Evolutionary conservation across 2,797 vertebrate species (phyloP), one percentile per base, ranked within the genome.

Genomic region (Artibeus jamaicensis): DNA sequence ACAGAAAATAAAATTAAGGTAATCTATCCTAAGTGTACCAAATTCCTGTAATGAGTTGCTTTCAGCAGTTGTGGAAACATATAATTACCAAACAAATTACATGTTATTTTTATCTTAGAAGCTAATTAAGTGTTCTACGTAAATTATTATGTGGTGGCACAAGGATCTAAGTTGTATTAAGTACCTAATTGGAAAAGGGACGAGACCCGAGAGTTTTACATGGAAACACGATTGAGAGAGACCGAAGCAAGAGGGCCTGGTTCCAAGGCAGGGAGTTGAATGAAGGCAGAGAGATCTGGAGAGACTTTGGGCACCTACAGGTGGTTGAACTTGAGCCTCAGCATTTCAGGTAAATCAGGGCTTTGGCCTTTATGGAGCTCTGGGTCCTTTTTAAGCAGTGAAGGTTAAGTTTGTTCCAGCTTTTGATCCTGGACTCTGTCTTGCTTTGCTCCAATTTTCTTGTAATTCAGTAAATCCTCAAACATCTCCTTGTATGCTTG

Each of bases 1-100:
- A 98, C 93, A 98, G 97, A 97, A 98, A 98, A 98, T 86, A 98
- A 89, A 98, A 98, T 98, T 98, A 98, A 98, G 97, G 97, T 98
- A 97, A 98, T 98, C 95, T 98, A 91, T 98, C 98, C 89, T 96
- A 97, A 97, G 97, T 86, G 85, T 4, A 53, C 37, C 74, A 96
- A 97, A 97, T 98, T 98, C 82, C 95, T 97, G 85, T 98, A 98
- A 98, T 97, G 98, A 98, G 91, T 98, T 98, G 96, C 97, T 98
- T 98, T 98, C 95, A 98, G 96, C 92, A 96, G 93, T 97, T 97
- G 96, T 93, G 97, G 97, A 97, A 98, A 98, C 97, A 98, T 97
- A 95, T 98, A 98, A 98, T 98, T 98, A 98, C 86, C 92, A 97
- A 97, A 96, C 94, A 98, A 98, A 98, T 98, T 98, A 93, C 96